phyloP scores from a whole-genome alignment of 2,797 vertebrate genomes.

The Smutsia temminckii region DNA sequence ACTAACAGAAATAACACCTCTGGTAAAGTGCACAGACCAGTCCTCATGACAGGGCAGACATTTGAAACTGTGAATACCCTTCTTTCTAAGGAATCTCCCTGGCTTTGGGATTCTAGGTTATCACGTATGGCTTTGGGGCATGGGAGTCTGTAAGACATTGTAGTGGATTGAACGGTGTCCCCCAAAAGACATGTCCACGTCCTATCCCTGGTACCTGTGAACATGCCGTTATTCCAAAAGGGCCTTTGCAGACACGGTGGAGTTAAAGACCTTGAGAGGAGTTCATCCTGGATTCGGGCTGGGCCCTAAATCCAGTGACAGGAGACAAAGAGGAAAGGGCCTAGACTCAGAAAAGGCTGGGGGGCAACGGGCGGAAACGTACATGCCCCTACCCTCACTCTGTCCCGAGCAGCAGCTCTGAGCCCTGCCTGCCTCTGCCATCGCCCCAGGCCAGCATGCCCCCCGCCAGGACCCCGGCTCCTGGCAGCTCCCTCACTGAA shows the following conservation, averaged over 20 bases:
- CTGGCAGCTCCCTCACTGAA: no score
- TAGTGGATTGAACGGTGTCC: not conserved
- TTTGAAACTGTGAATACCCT: not conserved
- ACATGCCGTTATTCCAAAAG: not conserved
- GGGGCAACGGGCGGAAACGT: accelerated
- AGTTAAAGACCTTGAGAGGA: not conserved
- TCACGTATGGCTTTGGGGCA: accelerated
- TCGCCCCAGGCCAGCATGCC: accelerated
- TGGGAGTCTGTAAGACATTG: not conserved
- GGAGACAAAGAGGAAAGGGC: not conserved
- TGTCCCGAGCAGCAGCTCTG: not conserved
- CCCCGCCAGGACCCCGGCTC: not conserved
- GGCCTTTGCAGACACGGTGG: not conserved
- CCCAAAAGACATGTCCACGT: not conserved
- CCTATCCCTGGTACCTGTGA: not conserved
- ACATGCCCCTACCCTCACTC: not conserved
- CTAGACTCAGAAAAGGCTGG: not conserved
- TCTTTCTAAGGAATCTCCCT: not conserved
- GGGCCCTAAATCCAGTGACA: not conserved
- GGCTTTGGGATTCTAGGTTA: not conserved
- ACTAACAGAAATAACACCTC: not conserved
- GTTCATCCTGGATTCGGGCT: not conserved
- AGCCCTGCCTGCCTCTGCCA: not conserved
- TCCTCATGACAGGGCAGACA: not conserved
- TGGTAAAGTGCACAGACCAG: not conserved